Base-by-base conservation (phyloP, 2,113 vertebrate genomes). In the Platichthys stellatus region DNA sequence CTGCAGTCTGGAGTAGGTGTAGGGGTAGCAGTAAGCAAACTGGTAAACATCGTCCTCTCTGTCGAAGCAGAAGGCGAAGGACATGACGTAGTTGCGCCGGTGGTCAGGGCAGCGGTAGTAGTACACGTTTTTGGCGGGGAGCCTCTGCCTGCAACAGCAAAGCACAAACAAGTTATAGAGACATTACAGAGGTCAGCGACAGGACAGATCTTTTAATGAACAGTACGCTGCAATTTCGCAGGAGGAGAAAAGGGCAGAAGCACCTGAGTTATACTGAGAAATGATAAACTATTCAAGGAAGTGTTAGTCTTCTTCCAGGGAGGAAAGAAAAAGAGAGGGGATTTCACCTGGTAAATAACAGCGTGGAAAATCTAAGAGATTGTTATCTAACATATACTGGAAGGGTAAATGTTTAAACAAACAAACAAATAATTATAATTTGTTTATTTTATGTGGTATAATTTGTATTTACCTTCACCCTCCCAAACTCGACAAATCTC, bases 31-130 rank as follows among this genome's bases (percentile, higher is more conserved):
- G 93, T 99, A 99, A 62, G 98, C 96, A 87, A 99, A 99, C 68
- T 99, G 98, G 57, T 97, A 99, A 0, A 94, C 91, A 82, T 99
- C 98, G 20, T 98, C 96, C 84, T 99, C 97, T 4, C 94, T 94
- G 92, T 99, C 98, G 35, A 99, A 99, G 92, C 98, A 99, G 86
- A 99, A 99, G 69, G 97, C 97, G 80, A 98, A 99, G 63, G 97
- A 99, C 98, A 99, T 98, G 79, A 99, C 97, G 28, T 99, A 99
- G 93, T 98, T 98, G 87, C 94, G 96, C 69, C 96, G 95, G 87
- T 99, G 98, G 90, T 98, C 97, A 0, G 97, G 97, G 65, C 97
- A 99, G 74, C 97, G 96, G 84, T 99, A 99, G 90, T 99, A 99
- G 86, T 98, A 99, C 40, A 99, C 98, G 0, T 98, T 98, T 93